Percentiles rank a stretch among this genome's conserved stretches.
Evolutionary conservation across 2,888 invertebrate genomes (phyloP).

Genomic region (Strigamia crassipes): DNA sequence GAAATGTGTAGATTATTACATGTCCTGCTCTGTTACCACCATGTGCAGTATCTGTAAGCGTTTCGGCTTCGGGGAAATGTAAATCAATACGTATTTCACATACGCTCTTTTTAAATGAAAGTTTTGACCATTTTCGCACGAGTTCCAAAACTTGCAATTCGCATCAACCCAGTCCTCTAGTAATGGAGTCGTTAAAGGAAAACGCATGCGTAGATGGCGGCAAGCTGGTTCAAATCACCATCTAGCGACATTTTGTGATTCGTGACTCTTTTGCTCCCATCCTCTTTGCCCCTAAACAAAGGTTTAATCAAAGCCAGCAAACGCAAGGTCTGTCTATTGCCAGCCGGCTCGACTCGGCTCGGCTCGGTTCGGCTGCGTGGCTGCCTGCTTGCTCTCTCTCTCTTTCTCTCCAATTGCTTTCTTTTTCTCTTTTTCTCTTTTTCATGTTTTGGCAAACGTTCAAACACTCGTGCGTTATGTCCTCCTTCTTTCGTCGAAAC

Average conservation of each 20-base stretch:
- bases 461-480: neutral
- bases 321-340: neutral
- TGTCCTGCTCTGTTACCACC: neutral
- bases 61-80: neutral
- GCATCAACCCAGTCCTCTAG: neutral
- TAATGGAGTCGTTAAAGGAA: slow-evolving; percentile 30
- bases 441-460: slow-evolving; percentile 12
- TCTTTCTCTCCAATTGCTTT: slow-evolving; percentile 8
- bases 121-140: slow-evolving; percentile 20
- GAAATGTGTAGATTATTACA: neutral
- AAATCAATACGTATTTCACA: neutral
- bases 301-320: slow-evolving; percentile 41
- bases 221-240: slow-evolving; percentile 41
- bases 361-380: too few relatives aligned
- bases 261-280: slow-evolving; percentile 32
- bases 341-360: too few relatives aligned
- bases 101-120: neutral
- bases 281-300: slow-evolving; percentile 31
- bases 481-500: neutral
- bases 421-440: neutral
- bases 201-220: neutral
- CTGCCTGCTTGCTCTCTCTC: too few relatives aligned
- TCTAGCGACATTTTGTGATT: slow-evolving; percentile 13
- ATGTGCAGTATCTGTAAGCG: neutral
- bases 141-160: neutral